Base-by-base conservation (phyloP, 2,888 invertebrate species). In the Amblyjoppa fuscipennis region DNA sequence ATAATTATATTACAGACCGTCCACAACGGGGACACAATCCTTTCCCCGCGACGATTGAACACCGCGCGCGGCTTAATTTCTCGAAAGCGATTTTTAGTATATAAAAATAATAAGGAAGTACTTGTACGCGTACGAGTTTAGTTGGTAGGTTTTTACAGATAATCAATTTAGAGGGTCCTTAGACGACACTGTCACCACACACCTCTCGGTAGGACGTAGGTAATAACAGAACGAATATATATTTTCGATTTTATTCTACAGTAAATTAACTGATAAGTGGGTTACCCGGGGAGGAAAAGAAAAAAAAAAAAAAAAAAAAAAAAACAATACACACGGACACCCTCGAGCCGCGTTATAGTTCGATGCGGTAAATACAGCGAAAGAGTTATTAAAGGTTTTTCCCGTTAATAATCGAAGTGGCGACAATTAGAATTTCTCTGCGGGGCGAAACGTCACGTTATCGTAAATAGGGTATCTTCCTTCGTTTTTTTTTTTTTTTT, bases 191-290 rank as follows among this genome's bases (percentile, higher is more conserved):
- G 71, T 78, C 69, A 79, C 45, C 74, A 85, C 85, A 25, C 59
- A 59, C 25, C 59, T 45, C 79, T 85, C 85, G 71, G 78, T 87
- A 87, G 87, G 20, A 68, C 56, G 76, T 86, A 86, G 86, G 68
- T 38, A 71, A 61, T 38, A 85, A 69, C 73, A 83, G 74, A 83
- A 74, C 59, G 74, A 79, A 88, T 83, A 91, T 91, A 91, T 91
- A 90, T 90, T 91, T 92, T 92, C 83, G 83, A 92, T 91, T 89
- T 90, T 90, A 91, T 90, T 91, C 89, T 89, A 90, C 88, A 87
- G 71, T 81, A 73, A 81, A 86, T 81, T 59, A 81, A 86, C 68
- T 80, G 66, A 68, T 78, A 78, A 77, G 49, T 25, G 69, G 28
- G 59, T 71, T 79, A 78, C 51, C 49, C 25, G 75, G 64, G 70